Evolutionary conservation across 2,797 vertebrate genomes (phyloP).

Genomic region (Microctenopoma stevenorrisi): DNA sequence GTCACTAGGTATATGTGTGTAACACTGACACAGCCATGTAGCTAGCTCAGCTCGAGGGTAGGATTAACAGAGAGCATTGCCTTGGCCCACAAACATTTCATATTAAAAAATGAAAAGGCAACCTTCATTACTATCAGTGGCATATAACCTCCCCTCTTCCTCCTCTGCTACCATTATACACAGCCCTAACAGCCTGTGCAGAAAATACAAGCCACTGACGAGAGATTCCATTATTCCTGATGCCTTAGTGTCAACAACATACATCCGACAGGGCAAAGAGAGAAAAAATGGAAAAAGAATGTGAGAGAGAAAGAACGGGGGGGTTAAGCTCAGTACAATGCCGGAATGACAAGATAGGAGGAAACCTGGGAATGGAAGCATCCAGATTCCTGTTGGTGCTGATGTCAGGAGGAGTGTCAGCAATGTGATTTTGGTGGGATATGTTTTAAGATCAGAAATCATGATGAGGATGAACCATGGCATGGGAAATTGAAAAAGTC

Average conservation of each 20-base stretch:
- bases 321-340: conserved; percentile 77
- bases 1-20: conserved; percentile 56
- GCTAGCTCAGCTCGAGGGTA: conserved; percentile 81
- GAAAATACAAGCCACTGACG: conserved; percentile 81
- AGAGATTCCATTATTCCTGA: conserved; percentile 84
- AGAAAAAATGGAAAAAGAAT: conserved; percentile 55
- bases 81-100: conserved; percentile 84
- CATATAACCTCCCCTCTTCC: conserved; percentile 78
- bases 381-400: conserved; percentile 53
- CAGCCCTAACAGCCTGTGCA: conserved; percentile 74
- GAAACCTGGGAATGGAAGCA: conserved; percentile 65
- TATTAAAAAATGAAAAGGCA: conserved; percentile 85
- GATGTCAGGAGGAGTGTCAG: conserved; percentile 54
- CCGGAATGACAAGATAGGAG: conserved; percentile 74
- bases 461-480: conserved; percentile 36
- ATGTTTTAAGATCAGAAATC: conserved; percentile 40
- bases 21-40: conserved; percentile 78
- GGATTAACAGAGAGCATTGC: conserved; percentile 82
- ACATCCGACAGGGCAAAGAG: conserved; percentile 74
- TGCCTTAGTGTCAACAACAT: conserved; percentile 81
- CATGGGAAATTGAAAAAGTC: conserved; percentile 45
- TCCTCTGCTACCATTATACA: conserved; percentile 76
- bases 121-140: conserved; percentile 86
- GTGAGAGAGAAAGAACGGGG: conserved; percentile 55
- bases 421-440: conserved; percentile 32